Percentiles rank a stretch among this genome's conserved stretches.
Evolutionary conservation across 2,888 invertebrate species (phyloP).

Genomic region (Allygus modestus): DNA sequence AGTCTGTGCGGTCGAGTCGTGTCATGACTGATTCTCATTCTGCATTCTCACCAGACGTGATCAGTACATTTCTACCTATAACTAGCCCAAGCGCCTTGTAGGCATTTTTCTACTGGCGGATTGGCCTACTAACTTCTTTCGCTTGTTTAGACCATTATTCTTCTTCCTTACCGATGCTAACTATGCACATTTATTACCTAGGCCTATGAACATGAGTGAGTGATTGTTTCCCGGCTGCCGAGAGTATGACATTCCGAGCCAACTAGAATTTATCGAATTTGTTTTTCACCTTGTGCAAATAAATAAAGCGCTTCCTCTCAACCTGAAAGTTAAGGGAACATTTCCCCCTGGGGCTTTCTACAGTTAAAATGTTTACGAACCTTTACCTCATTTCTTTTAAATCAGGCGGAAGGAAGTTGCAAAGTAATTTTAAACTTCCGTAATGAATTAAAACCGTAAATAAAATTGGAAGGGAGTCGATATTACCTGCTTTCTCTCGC

Average conservation of each 20-base stretch:
- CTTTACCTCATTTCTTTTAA: conserved; percentile 3
- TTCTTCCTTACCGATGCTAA: background rate
- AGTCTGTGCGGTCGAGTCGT: too few relatives aligned
- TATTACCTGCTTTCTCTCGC: background rate
- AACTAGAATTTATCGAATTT: background rate
- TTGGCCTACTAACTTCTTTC: conserved; percentile 23
- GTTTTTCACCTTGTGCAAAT: background rate
- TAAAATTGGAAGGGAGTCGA: background rate
- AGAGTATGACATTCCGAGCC: background rate
- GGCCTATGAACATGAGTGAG: conserved; percentile 14
- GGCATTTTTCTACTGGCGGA: conserved; percentile 20
- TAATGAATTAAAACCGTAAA: conserved; percentile 24
- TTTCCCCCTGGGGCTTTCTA: conserved; percentile 3
- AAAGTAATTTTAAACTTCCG: conserved; percentile 45
- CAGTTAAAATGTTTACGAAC: background rate
- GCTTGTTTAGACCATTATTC: background rate
- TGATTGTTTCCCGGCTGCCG: background rate
- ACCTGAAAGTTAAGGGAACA: background rate
- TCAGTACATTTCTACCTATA: background rate
- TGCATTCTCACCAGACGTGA: background rate
- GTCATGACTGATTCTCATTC: background rate
- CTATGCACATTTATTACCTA: conserved; percentile 38
- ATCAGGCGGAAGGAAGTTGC: conserved; percentile 34
- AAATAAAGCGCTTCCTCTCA: background rate
- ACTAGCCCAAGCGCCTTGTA: conserved; percentile 18